Base-by-base conservation (phyloP, 2,888 invertebrate genomes). In the Rhodophaea formosa region DNA sequence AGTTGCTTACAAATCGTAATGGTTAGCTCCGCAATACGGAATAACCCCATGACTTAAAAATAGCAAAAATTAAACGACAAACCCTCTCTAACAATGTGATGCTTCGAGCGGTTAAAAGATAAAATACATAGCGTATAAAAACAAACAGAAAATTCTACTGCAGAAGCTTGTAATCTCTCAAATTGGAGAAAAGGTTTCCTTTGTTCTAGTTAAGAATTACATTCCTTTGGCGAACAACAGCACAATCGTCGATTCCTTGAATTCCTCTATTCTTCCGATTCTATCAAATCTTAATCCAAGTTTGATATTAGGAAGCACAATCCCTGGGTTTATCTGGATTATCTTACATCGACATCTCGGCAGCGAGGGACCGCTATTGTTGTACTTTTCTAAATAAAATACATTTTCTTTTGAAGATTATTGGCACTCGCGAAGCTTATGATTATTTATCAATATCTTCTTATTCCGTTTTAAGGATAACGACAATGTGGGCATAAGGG, bases 101-200 rank as follows among this genome's bases (percentile, higher is more conserved):
- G 23, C 2, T 23, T 5, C 23, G 23, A 3, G 23, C 23, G 23
- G 23, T 23, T 3, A 23, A 23, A 23, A 23, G 5, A 23, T 23
- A 23, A 23, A 23, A 23, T 23, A 23, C n/a, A n/a, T n/a, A n/a
- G n/a, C n/a, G n/a, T n/a, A n/a, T n/a, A n/a, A n/a, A n/a, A n/a
- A n/a, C n/a, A n/a, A n/a, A n/a, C n/a, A n/a, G n/a, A n/a, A n/a
- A n/a, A n/a, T n/a, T n/a, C n/a, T n/a, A 5, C 23, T 23, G 23
- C 23, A 23, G 23, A 23, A 23, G 23, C 23, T 23, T 23, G 23
- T 23, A 23, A 61, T 62, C 65, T 60, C 64, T 65, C 61, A 23
- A 72, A 73, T 75, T 76, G 69, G 58, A 60, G 59, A 56, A 39
- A 39, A 39, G 1, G 29, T 6, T n/a, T 44, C 15, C 14, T n/a